Evolutionary conservation across 2,113 vertebrate genomes (phyloP).

Genomic region (Hydrolagus affinis): DNA sequence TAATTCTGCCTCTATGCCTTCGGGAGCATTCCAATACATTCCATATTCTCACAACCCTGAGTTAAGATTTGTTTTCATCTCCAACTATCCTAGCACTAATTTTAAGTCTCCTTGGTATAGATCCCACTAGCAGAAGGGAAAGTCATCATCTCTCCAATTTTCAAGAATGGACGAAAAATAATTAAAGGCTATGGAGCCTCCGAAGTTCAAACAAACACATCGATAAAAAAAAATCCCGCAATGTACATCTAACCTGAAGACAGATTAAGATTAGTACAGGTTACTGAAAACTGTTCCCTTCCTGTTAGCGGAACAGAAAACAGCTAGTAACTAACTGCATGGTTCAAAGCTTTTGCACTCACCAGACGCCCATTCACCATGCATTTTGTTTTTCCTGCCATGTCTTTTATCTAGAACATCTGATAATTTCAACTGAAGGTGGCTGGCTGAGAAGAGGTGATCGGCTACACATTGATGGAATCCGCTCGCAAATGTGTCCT

Average conservation of each 20-base stretch:
- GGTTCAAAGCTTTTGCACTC: neutral
- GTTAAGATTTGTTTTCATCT: no score
- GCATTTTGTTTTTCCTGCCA: conserved; percentile 25
- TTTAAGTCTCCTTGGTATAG: no score
- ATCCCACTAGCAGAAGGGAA: no score
- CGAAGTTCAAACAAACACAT: neutral
- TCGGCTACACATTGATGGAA: neutral
- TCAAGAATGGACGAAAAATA: no score
- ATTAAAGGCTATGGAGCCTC: no score
- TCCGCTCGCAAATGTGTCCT: neutral
- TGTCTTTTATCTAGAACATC: conserved; percentile 17
- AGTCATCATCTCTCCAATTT: no score
- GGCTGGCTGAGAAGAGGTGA: neutral
- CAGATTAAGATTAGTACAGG: neutral
- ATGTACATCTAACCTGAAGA: neutral
- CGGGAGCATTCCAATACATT: no score
- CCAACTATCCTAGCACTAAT: no score
- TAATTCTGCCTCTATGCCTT: no score
- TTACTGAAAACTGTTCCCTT: neutral
- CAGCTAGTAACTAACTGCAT: neutral
- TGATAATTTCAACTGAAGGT: neutral
- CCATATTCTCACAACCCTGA: no score
- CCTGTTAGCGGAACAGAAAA: neutral
- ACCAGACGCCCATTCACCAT: conserved; percentile 7
- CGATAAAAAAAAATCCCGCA: neutral